These are phyloP conservation scores for Antigone vipio DNA, from an alignment of 2,113 vertebrate genomes.

Conservation along the genomic window DNA sequence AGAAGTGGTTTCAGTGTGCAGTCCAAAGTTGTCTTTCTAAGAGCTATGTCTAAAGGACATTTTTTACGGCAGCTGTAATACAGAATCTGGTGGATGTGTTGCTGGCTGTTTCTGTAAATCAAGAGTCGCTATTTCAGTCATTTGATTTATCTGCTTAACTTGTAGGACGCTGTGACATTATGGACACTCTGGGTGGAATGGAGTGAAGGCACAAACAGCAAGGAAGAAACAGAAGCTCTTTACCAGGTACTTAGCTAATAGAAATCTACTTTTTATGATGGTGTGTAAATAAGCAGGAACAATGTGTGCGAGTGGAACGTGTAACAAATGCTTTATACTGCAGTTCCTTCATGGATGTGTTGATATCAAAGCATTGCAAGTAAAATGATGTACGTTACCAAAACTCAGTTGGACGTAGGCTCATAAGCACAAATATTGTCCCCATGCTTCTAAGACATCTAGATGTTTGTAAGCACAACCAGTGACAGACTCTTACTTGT, in stretches of 20 bases:
- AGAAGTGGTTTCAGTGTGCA: neutral
- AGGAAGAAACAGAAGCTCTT: slow-evolving; percentile 81
- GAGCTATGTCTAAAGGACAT: neutral
- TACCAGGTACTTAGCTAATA: slow-evolving; percentile 81
- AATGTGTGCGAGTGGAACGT: neutral
- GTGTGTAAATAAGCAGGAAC: neutral
- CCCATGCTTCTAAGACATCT: neutral
- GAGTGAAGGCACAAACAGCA: slow-evolving; percentile 75
- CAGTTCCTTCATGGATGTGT: neutral
- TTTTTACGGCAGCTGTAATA: neutral
- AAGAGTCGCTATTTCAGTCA: neutral
- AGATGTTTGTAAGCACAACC: neutral
- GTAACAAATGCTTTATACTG: neutral
- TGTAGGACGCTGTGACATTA: slow-evolving; percentile 83
- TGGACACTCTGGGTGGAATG: slow-evolving; percentile 89
- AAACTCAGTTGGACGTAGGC: neutral
- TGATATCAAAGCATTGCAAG: neutral
- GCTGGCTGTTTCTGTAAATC: neutral
- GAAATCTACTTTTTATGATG: neutral
- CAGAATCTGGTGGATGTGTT: neutral
- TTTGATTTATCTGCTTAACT: neutral
- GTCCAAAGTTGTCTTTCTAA: neutral
- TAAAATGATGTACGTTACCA: neutral
- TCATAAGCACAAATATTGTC: neutral
- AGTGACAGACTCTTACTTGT: neutral